Evolutionary conservation across 2,888 invertebrate species (phyloP).

Genomic region (Meloe dianella): DNA sequence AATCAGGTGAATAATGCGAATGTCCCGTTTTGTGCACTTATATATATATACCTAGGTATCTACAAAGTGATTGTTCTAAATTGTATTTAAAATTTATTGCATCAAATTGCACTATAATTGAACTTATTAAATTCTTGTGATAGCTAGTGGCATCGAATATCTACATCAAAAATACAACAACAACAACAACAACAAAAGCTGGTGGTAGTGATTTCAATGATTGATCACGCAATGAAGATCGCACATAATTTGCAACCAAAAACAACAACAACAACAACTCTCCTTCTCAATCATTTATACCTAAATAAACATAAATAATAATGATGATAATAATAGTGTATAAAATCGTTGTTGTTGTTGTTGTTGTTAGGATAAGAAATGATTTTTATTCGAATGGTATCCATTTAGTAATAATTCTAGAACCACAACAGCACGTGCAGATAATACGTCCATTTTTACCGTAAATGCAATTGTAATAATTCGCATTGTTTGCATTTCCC

Average conservation of each 20-base stretch:
- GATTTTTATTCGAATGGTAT: background rate
- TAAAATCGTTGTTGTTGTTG: too few relatives aligned
- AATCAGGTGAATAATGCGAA: background rate
- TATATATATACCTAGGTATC: too few relatives aligned
- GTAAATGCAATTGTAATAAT: slow-evolving; percentile 46
- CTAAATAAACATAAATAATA: background rate
- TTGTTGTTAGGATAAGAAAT: background rate
- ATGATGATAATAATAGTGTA: background rate
- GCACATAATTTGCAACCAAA: background rate
- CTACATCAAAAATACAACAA: background rate
- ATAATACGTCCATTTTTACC: slow-evolving; percentile 30
- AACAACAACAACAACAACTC: background rate
- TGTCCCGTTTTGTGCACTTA: background rate
- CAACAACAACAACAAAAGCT: too few relatives aligned
- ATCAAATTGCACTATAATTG: background rate
- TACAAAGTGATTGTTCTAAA: background rate
- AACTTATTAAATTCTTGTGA: background rate
- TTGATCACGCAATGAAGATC: background rate
- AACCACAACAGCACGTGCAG: slow-evolving; percentile 28
- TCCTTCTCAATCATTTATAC: background rate
- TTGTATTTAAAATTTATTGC: background rate
- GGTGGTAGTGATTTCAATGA: background rate
- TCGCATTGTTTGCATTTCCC: slow-evolving; percentile 47
- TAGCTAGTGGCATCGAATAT: background rate
- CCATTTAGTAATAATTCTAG: slow-evolving; percentile 27